Conservation (phyloP, 2,797 vertebrate species). For the Borostomias antarcticus region DNA sequence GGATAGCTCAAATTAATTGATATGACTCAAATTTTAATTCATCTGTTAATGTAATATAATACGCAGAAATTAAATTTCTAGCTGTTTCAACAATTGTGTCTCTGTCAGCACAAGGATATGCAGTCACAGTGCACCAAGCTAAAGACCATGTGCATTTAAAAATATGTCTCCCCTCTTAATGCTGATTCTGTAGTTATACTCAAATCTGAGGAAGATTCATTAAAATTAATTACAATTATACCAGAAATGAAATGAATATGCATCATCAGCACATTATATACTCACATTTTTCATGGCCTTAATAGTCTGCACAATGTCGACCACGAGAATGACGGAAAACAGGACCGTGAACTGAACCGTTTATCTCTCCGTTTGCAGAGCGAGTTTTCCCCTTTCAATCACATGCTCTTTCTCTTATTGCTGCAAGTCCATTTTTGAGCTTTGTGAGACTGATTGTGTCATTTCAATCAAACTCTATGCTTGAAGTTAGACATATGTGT, state of each 20-base stretch:
- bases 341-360: conserved; percentile 36
- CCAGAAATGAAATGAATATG: conserved; percentile 56
- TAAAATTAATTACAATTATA: conserved; percentile 46
- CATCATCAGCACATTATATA: conserved; percentile 59
- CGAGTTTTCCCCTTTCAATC: neutral
- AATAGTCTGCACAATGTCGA: conserved; percentile 43
- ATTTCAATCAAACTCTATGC: conserved; percentile 9
- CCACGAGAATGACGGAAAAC: conserved; percentile 25
- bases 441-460: conserved; percentile 33
- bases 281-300: conserved; percentile 14
- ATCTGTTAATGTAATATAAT: conserved; percentile 39
- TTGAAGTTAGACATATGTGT: conserved; percentile 7
- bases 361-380: conserved; percentile 38
- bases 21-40: conserved; percentile 64
- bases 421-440: conserved; percentile 29
- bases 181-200: conserved; percentile 24
- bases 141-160: conserved; percentile 39
- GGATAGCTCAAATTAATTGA: conserved; percentile 52
- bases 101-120: conserved; percentile 59
- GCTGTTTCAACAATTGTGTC: conserved; percentile 63
- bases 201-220: conserved; percentile 26
- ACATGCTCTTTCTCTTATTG: conserved; percentile 9
- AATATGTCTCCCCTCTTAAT: conserved; percentile 32
- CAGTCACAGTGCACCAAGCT: conserved; percentile 48
- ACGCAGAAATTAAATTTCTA: conserved; percentile 36